phyloP scores from a whole-genome alignment of 2,888 invertebrate species.

The Trichopoda pennipes region DNA sequence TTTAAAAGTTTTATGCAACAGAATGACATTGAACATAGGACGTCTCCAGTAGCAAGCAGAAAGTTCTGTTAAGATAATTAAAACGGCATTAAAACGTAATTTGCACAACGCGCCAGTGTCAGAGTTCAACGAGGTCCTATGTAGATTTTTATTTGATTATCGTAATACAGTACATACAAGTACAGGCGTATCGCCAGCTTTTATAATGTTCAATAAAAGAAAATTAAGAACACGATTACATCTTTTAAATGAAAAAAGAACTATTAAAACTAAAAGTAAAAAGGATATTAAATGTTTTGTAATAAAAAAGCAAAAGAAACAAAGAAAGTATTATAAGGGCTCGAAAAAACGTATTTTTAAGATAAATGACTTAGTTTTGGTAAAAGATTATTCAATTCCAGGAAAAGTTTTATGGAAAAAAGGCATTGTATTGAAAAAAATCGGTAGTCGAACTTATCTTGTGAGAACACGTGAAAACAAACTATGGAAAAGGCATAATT shows the following conservation, averaged over 20 bases:
- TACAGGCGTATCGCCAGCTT: background rate
- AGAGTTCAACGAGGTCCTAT: background rate
- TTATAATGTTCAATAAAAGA: background rate
- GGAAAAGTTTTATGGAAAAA: too few relatives aligned
- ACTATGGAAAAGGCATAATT: too few relatives aligned
- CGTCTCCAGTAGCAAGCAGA: constrained; percentile 8
- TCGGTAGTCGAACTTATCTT: too few relatives aligned
- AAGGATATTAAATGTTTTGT: too few relatives aligned
- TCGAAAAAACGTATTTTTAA: too few relatives aligned
- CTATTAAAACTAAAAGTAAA: background rate
- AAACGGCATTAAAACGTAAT: background rate
- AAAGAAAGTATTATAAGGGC: too few relatives aligned
- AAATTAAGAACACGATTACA: constrained; percentile 10
- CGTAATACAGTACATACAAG: background rate
- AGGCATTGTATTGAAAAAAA: too few relatives aligned
- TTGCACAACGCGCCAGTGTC: background rate
- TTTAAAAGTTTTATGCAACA: background rate
- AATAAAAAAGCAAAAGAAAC: too few relatives aligned
- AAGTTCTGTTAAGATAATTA: constrained; percentile 2
- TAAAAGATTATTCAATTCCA: too few relatives aligned
- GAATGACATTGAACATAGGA: constrained; percentile 2
- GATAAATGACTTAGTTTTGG: too few relatives aligned
- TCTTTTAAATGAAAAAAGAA: background rate
- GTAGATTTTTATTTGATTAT: background rate
- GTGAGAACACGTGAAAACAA: too few relatives aligned